These are phyloP conservation scores for Scomber japonicus DNA, from an alignment of 2,113 vertebrate genomes.

Conservation along the genomic window DNA sequence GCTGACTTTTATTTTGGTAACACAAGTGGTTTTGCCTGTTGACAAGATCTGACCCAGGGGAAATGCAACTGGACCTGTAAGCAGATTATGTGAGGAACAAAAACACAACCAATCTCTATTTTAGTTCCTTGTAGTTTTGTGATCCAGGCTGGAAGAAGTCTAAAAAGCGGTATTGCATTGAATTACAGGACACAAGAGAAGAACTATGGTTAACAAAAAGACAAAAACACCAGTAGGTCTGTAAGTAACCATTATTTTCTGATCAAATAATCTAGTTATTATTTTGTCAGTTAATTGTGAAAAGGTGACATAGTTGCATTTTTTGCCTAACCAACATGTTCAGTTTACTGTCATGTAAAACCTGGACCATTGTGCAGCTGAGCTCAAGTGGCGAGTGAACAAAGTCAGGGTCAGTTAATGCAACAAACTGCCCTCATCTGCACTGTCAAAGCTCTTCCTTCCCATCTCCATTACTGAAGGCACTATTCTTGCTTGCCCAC, in stretches of 20 bases:
- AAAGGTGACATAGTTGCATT: too few relatives aligned
- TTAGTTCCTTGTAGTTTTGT: slow-evolving; percentile 16
- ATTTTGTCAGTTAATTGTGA: too few relatives aligned
- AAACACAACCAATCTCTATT: slow-evolving; percentile 25
- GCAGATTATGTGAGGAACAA: slow-evolving; percentile 38
- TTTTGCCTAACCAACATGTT: too few relatives aligned
- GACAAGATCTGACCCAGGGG: slow-evolving; percentile 26
- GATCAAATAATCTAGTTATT: too few relatives aligned
- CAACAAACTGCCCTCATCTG: slow-evolving; percentile 17
- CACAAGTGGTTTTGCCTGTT: neutral
- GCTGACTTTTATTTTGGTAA: neutral
- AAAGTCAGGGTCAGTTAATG: slow-evolving; percentile 6
- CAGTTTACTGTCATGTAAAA: too few relatives aligned
- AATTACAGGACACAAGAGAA: slow-evolving; percentile 10
- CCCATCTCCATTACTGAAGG: neutral
- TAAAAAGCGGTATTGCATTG: neutral
- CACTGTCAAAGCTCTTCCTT: neutral
- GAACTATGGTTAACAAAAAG: neutral
- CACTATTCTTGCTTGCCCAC: neutral
- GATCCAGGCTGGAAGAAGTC: neutral
- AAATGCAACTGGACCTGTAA: slow-evolving; percentile 61
- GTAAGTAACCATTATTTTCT: too few relatives aligned
- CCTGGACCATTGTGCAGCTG: slow-evolving; percentile 20
- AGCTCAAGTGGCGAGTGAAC: slow-evolving; percentile 29
- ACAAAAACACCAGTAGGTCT: too few relatives aligned